Base-by-base conservation (phyloP, 2,888 invertebrate species). In the Alitta virens region DNA sequence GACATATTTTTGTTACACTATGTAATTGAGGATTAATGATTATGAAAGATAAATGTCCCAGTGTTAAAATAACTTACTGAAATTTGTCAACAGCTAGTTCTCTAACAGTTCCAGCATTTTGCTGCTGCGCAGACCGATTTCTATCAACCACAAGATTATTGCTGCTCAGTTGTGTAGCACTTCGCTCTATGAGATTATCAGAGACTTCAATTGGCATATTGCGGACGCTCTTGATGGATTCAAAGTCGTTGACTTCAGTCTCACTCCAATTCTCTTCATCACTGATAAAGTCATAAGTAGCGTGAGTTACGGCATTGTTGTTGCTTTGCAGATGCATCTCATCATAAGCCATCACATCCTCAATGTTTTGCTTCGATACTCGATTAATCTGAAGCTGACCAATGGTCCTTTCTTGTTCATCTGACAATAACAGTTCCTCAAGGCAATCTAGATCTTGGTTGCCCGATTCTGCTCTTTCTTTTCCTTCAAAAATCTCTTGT, bases 201-300 rank as follows among this genome's bases (percentile, higher is more conserved):
- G 76, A 69, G 16, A 81, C 79, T 55, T 76, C 75, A 40, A 80
- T 79, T 54, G 71, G 70, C 58, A 71, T 78, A 64, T 78, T 78
- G 38, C 70, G 64, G 53, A 79, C 65, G 60, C 74, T 76, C 40
- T 68, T 65, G 18, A 70, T 70, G 0, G 79, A 80, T 54, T 78
- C 79, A 72, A 81, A 81, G 26, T 78, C 79, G 26, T 53, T 55
- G 21, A 64, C 43, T 26, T 60, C 42, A 40, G 40, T 63, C 18
- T 60, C 61, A 42, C 57, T 27, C 18, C 40, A 21, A 14, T 56
- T 53, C 21, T 63, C 60, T 18, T 40, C 27, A 16, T 61, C 60
- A 27, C 50, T 33, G 2, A 9, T 3, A 9, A 23, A 51, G 33
- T 57, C 46, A 12, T n/a, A 12, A 9, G 40, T 16, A 50, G 9